These are phyloP conservation scores for Aphis gossypii DNA, from an alignment of 1,140 invertebrate genomes.

Conservation along the genomic window DNA sequence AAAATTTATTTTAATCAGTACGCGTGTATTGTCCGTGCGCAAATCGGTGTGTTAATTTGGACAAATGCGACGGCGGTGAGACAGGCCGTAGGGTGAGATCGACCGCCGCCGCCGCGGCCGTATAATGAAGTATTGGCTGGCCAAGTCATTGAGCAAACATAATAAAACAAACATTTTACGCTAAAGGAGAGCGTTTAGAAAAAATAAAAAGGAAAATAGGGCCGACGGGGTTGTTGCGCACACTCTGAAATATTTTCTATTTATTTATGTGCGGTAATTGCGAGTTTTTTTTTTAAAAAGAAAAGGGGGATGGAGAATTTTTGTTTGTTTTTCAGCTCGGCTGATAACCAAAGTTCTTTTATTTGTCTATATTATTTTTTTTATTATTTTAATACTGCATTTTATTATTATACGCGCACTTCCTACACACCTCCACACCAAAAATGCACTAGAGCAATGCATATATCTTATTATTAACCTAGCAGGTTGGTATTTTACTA, in stretches of 20 bases:
- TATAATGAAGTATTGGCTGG: slow-evolving; percentile 57
- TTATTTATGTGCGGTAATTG: slow-evolving; percentile 46
- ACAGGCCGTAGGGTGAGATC: not conserved
- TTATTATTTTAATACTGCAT: not conserved
- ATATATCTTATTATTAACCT: not conserved
- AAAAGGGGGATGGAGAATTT: slow-evolving; percentile 2
- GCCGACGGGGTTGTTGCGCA: not conserved
- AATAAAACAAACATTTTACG: slow-evolving; percentile 56
- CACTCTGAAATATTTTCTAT: not conserved
- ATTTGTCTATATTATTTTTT: not conserved
- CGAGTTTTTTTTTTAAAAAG: slow-evolving; percentile 8
- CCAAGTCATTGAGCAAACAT: slow-evolving; percentile 57
- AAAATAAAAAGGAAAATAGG: not conserved
- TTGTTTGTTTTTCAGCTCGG: slow-evolving; percentile 40
- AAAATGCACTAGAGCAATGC: not conserved
- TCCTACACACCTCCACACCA: not conserved
- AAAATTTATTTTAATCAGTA: slow-evolving; percentile 56
- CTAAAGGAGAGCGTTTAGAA: slow-evolving; percentile 32
- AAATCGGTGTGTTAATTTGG: slow-evolving; percentile 58
- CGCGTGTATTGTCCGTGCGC: slow-evolving; percentile 19
- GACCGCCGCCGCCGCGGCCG: not conserved
- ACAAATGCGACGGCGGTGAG: slow-evolving; percentile 31
- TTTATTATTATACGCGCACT: not conserved
- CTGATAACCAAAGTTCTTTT: slow-evolving; percentile 24
- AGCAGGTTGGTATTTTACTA: not conserved